Evolutionary conservation across 2,113 vertebrate species (phyloP).

Genomic region (Pavo muticus): DNA sequence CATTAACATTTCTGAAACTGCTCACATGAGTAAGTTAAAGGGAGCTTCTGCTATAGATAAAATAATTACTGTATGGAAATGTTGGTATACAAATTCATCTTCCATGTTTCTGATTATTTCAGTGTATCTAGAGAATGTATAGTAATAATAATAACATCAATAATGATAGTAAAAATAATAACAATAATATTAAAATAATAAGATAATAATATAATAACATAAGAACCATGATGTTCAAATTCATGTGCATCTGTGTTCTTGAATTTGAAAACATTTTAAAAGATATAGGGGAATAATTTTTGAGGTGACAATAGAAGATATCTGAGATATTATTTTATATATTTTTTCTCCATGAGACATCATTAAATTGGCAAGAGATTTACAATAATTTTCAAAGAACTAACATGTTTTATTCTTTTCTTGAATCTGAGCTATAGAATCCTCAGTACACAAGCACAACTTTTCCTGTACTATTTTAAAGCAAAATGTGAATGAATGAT

Average conservation of each 20-base stretch:
- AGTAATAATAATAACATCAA: neutral
- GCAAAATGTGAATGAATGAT: neutral
- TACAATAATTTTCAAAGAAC: slow-evolving; percentile 9
- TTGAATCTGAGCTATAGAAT: neutral
- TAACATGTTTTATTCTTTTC: neutral
- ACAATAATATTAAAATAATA: neutral
- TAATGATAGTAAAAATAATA: neutral
- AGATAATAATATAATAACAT: neutral
- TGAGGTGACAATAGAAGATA: neutral
- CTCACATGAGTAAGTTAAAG: neutral
- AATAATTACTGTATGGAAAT: neutral
- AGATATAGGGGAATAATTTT: neutral
- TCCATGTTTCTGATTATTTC: neutral
- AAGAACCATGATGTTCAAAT: neutral
- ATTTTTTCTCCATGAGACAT: neutral
- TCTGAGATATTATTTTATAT: neutral
- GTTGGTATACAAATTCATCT: neutral
- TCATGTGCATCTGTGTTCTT: neutral
- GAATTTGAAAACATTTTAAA: neutral
- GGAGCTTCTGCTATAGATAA: neutral
- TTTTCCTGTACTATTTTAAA: slow-evolving; percentile 6
- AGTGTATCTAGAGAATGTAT: neutral
- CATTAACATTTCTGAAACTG: neutral
- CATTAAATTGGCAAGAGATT: neutral
- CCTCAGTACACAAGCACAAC: neutral